Evolutionary conservation across 2,797 vertebrate genomes (phyloP).

Genomic region (Cottoperca gobio): DNA sequence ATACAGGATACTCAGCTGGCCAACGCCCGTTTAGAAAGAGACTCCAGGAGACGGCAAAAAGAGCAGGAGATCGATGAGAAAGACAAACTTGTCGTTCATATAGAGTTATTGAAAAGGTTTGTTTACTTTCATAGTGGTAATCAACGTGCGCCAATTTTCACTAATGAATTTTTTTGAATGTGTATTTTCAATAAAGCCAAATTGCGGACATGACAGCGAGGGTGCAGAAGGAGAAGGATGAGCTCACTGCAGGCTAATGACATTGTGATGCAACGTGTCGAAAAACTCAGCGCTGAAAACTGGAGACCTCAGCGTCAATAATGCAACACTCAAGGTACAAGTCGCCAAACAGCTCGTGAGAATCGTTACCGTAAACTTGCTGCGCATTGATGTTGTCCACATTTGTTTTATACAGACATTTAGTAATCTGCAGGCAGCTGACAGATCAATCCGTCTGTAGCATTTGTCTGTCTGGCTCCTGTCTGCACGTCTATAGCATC

Average conservation of each 20-base stretch:
- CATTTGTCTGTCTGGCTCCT: not conserved
- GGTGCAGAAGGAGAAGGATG: conserved; percentile 78
- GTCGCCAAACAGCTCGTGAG: not conserved
- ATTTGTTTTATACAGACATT: too few species aligned
- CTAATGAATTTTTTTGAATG: not conserved
- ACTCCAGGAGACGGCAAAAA: conserved; percentile 83
- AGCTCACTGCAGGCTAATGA: conserved; percentile 74
- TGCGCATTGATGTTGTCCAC: not conserved
- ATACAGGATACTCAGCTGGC: conserved; percentile 86
- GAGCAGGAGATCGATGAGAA: conserved; percentile 83
- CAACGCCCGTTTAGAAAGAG: conserved; percentile 78
- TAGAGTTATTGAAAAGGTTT: conserved; percentile 85
- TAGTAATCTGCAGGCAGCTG: not conserved
- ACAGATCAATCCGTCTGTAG: not conserved
- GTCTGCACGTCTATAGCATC: not conserved
- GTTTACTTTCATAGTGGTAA: not conserved
- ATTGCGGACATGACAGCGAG: conserved; percentile 79
- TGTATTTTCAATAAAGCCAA: conserved; percentile 81
- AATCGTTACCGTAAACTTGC: not conserved
- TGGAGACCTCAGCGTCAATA: conserved; percentile 79
- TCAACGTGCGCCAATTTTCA: not conserved
- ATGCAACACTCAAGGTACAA: conserved; percentile 87
- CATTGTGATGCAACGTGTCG: conserved; percentile 79
- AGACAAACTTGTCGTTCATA: conserved; percentile 79
- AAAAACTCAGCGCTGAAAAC: conserved; percentile 77